Conservation (phyloP, 37 sponge, comb jelly and placozoan genomes). For the Cladorhizidae sp. region DNA sequence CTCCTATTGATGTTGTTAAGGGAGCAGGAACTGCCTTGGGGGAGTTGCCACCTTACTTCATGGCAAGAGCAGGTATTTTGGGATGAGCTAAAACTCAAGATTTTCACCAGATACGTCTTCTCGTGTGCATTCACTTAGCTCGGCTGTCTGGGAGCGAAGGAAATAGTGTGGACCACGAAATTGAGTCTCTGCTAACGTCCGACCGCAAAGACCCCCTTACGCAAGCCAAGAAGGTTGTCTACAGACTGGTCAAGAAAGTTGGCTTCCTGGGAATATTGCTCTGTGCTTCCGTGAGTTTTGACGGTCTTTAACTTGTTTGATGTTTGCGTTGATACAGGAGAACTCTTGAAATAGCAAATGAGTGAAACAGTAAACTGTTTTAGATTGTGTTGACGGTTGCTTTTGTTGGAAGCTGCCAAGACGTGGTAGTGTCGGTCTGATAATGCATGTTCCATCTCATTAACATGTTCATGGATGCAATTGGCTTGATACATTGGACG, state of each 20-base stretch:
- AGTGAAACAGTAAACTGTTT: too few species aligned
- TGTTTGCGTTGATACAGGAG: not conserved
- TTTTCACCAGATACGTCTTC: too few species aligned
- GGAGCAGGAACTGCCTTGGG: conserved; percentile 98
- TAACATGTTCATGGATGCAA: too few species aligned
- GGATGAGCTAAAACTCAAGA: too few species aligned
- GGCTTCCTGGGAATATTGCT: conserved; percentile 98
- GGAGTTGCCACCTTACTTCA: conserved; percentile 99
- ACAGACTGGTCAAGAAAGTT: conserved; percentile 84
- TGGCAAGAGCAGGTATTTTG: conserved; percentile 93
- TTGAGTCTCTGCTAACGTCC: conserved; percentile 79
- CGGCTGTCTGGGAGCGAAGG: conserved; percentile 88
- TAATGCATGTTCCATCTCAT: too few species aligned
- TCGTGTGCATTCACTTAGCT: conserved; percentile 45
- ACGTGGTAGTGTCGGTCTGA: too few species aligned
- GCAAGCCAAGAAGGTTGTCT: conserved; percentile 84
- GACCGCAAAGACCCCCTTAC: conserved; percentile 65
- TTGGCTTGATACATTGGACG: too few species aligned
- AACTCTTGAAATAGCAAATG: not conserved
- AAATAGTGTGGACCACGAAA: conserved; percentile 77
- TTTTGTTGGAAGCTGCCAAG: too few species aligned
- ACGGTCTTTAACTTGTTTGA: not conserved
- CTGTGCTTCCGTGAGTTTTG: conserved; percentile 87
- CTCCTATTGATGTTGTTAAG: conserved; percentile 24
- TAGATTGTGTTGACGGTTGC: too few species aligned